A percentile compares a stretch with the other conserved stretches of the same genome.
Evolutionary conservation across 2,888 invertebrate species (phyloP).

Genomic region (Agriopis aurantiaria): DNA sequence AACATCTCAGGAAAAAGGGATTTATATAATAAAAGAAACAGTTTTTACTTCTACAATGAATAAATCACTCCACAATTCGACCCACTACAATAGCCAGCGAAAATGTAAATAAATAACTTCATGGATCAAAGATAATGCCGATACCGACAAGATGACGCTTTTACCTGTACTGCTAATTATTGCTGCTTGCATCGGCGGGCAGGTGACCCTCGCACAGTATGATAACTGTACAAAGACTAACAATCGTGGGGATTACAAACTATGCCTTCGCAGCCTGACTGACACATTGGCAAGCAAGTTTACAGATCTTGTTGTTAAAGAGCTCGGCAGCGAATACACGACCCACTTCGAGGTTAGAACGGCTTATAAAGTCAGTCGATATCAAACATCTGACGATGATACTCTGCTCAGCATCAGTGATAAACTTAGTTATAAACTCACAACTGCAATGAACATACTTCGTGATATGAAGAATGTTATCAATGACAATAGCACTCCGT

Average conservation of each 20-base stretch:
- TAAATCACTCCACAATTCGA: background rate
- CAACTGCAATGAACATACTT: slow-evolving; percentile 74
- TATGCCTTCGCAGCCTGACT: slow-evolving; percentile 70
- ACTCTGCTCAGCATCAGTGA: slow-evolving; percentile 68
- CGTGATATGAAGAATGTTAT: slow-evolving; percentile 74
- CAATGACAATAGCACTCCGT: slow-evolving; percentile 73
- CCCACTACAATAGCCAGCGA: background rate
- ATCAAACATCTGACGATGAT: slow-evolving; percentile 69
- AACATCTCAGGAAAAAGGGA: background rate
- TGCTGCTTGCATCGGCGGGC: slow-evolving; percentile 59
- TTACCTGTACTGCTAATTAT: slow-evolving; percentile 72
- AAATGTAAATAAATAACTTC: slow-evolving; percentile 25
- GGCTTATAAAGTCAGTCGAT: slow-evolving; percentile 73
- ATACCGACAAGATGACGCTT: slow-evolving; percentile 78
- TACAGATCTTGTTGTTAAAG: slow-evolving; percentile 74
- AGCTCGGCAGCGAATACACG: slow-evolving; percentile 77
- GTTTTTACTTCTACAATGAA: background rate
- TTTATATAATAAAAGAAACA: background rate
- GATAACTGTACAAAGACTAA: slow-evolving; percentile 73
- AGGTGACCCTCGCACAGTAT: slow-evolving; percentile 64
- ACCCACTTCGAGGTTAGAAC: slow-evolving; percentile 74
- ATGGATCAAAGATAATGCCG: slow-evolving; percentile 66
- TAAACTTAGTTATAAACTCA: slow-evolving; percentile 75
- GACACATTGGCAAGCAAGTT: slow-evolving; percentile 72
- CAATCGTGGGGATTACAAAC: slow-evolving; percentile 73